These are phyloP conservation scores for Eupsittula cactorum DNA, from an alignment of 2,113 vertebrate species.

Conservation along the genomic window DNA sequence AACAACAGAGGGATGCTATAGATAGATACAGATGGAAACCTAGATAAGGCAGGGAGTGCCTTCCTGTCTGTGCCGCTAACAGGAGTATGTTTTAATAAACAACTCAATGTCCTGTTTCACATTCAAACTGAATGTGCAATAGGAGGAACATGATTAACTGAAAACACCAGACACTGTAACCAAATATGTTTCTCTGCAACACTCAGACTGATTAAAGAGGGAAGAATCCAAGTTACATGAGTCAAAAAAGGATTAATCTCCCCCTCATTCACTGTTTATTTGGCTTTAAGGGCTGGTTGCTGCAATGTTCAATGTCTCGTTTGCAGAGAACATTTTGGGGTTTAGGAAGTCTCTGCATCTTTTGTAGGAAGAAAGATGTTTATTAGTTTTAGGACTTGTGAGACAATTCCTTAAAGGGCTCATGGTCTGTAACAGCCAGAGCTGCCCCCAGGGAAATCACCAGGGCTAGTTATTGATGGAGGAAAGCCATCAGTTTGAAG, in stretches of 20 bases:
- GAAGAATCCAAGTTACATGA: neutral
- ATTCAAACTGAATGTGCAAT: neutral
- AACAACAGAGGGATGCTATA: neutral
- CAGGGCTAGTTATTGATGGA: neutral
- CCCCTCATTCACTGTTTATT: rapidly evolving
- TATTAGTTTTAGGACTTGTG: neutral
- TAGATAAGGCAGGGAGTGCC: neutral
- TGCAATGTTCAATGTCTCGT: neutral
- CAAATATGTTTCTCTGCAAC: neutral
- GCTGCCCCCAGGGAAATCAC: neutral
- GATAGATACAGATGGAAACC: neutral
- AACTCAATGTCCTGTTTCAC: neutral
- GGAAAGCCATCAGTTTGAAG: neutral
- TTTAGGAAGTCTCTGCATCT: neutral
- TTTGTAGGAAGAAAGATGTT: neutral
- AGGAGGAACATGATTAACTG: neutral
- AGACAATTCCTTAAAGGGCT: neutral
- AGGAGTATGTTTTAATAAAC: neutral
- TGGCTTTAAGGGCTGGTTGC: neutral
- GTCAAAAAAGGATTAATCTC: neutral
- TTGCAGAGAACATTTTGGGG: neutral
- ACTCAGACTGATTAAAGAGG: neutral
- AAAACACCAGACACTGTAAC: neutral
- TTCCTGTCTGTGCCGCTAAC: neutral
- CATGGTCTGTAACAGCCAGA: neutral